These are phyloP conservation scores for Pseudochromis fuscus DNA, from an alignment of 2,797 vertebrate genomes.

Conservation along the genomic window DNA sequence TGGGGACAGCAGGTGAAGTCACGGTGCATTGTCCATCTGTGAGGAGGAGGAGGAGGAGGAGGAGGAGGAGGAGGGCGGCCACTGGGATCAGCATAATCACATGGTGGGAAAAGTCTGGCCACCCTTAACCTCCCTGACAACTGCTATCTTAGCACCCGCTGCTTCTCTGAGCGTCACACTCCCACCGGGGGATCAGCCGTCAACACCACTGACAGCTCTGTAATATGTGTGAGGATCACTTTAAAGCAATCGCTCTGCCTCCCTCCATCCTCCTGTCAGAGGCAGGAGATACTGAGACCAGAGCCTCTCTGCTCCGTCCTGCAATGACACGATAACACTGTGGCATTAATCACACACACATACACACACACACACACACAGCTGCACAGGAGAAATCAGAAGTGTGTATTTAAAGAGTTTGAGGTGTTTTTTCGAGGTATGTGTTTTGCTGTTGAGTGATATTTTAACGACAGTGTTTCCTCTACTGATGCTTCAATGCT, in stretches of 20 bases:
- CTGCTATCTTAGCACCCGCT: constrained; percentile 61
- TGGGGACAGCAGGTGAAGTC: constrained; percentile 24
- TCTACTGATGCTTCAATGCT: no score
- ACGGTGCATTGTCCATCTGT: constrained; percentile 2
- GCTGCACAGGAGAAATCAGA: constrained; percentile 8
- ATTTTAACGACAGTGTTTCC: no score
- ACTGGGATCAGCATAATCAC: constrained; percentile 7
- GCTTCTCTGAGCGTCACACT: constrained; percentile 62
- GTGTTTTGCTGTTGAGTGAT: no score
- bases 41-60: constrained; percentile 8
- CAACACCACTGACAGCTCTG: constrained; percentile 60
- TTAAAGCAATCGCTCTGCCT: constrained; percentile 63
- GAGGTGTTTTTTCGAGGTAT: no score
- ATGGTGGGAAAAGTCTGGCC: constrained; percentile 53
- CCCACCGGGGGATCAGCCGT: constrained; percentile 62
- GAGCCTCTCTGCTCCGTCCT: constrained; percentile 37
- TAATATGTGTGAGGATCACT: constrained; percentile 68
- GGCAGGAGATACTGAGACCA: constrained; percentile 41
- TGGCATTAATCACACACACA: constrained; percentile 10
- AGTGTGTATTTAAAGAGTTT: no score
- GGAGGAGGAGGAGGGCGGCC: constrained; percentile 1
- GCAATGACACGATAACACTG: constrained; percentile 35
- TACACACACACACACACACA: not conserved
- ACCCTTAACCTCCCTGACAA: constrained; percentile 67
- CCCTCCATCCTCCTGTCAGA: constrained; percentile 29